Base-by-base conservation (phyloP, 2,113 vertebrate genomes). In the Noturus placidus region DNA sequence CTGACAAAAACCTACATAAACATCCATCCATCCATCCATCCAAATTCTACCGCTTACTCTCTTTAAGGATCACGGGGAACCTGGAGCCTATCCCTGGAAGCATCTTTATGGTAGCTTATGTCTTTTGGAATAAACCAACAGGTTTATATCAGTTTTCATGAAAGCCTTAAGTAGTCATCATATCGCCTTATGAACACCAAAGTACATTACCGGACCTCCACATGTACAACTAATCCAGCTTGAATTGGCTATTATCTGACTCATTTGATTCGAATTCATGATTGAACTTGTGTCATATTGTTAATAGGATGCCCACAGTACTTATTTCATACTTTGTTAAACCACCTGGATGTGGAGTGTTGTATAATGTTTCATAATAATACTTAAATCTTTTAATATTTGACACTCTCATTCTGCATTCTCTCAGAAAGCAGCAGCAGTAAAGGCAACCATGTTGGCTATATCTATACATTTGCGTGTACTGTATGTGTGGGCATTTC, bases 251-350 rank as follows among this genome's bases (percentile, higher is more conserved):
- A 22, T 38, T 7, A 15, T 35, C 17, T 10, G 70, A 89, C 89
- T 61, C 52, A 11, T 86, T 46, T 59, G 61, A 61, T 91, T 91
- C 91, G 90, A 87, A 94, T 93, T 91, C 92, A 92, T 85, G 85
- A 86, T 0, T 91, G 89, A 94, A 93, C 89, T 92, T 82, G 88
- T 67, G 85, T 86, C 33, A 88, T 90, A 93, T 42, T 65, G 46
- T 92, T 91, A 94, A 93, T 94, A 93, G 92, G 79, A 90, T 30
- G 50, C 76, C 8, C 1, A 10, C 46, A 50, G 46, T n/a, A 78
- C 25, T n/a, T 78, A 30, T 17, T 88, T 91, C 84, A 87, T 93
- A 92, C 89, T 92, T 93, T 93, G 94, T 93, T 91, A 94, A 89
- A 93, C 92, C 91, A 91, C 88, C 91, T 88, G 88, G 84, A 83